These are phyloP conservation scores for Gadus macrocephalus DNA, from an alignment of 2,113 vertebrate species.

Conservation along the genomic window DNA sequence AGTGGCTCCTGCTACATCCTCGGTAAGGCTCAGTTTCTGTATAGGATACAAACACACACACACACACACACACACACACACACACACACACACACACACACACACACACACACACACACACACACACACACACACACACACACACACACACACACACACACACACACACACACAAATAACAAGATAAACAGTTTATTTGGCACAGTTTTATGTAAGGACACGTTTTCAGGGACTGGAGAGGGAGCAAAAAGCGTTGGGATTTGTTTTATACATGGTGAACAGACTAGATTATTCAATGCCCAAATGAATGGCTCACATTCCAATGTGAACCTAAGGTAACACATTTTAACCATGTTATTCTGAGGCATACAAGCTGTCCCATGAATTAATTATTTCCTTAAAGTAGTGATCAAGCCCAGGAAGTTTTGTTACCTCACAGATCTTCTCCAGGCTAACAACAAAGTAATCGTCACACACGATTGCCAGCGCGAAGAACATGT, in stretches of 20 bases:
- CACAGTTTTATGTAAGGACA: background rate
- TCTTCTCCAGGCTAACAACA: slow-evolving; percentile 86
- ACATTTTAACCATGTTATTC: background rate
- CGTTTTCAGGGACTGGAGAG: no score
- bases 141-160: background rate
- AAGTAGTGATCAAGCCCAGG: background rate
- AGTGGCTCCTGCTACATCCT: slow-evolving; percentile 87
- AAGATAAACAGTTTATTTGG: background rate
- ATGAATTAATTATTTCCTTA: background rate
- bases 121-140: background rate
- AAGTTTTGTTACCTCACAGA: slow-evolving; percentile 78
- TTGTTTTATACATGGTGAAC: no score
- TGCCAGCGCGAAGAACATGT: slow-evolving; percentile 90
- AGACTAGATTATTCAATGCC: no score
- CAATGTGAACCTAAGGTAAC: no score
- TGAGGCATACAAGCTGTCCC: no score
- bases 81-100: slow-evolving; percentile 7
- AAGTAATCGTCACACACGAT: slow-evolving; percentile 90
- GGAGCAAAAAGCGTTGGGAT: no score
- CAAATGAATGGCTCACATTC: no score
- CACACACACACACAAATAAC: background rate
- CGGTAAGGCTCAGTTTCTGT: slow-evolving; percentile 83
- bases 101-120: slow-evolving; percentile 9
- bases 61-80: slow-evolving; percentile 6
- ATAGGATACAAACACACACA: background rate